Conservation (phyloP, 37 sponge, comb jelly and placozoan species). For the Hormiphora californensis region DNA sequence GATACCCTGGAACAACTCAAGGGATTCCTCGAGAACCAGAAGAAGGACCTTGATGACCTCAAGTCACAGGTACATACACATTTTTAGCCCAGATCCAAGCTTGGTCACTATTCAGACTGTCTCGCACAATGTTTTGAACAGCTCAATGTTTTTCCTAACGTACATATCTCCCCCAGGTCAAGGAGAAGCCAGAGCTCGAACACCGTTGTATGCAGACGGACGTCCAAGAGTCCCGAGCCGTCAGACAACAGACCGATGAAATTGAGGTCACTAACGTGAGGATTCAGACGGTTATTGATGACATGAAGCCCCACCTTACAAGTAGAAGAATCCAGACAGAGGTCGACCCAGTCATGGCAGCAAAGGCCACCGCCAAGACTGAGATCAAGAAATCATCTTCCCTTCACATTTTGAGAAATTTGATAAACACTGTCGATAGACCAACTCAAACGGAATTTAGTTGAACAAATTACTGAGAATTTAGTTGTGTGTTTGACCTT, state of each 20-base stretch:
- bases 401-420: background rate
- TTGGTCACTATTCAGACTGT: background rate
- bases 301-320: background rate
- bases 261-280: background rate
- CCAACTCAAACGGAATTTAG: conserved; percentile 27
- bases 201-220: background rate
- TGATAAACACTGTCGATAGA: background rate
- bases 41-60: background rate
- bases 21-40: conserved; percentile 6
- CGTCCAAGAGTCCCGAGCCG: background rate
- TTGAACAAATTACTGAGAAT: too few species aligned
- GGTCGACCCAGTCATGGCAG: background rate
- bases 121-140: too few species aligned
- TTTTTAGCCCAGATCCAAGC: background rate
- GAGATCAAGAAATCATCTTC: conserved; percentile 9
- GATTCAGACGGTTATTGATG: background rate
- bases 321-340: conserved; percentile 3
- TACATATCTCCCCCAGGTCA: background rate
- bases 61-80: conserved; percentile 20
- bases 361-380: background rate
- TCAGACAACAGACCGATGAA: background rate
- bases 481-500: too few species aligned
- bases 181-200: background rate
- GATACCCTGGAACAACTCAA: background rate
- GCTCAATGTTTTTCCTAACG: too few species aligned